Evolutionary conservation across 2,888 invertebrate genomes (phyloP), one percentile per base, ranked within the genome.

Genomic region (Falcaria lacertinaria): DNA sequence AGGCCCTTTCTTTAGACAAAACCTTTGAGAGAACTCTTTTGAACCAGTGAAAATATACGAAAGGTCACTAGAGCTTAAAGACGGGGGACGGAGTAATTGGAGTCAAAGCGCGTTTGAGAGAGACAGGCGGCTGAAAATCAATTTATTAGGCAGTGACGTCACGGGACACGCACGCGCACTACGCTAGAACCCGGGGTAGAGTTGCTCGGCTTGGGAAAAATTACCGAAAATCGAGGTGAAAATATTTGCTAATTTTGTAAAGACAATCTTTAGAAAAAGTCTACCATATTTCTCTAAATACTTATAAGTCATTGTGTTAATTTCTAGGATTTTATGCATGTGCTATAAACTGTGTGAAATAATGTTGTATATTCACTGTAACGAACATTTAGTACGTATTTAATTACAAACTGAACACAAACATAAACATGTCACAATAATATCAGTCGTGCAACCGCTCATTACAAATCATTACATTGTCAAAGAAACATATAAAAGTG

Each of bases 141-240:
- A 90, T 90, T 90, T 89, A 89, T 89, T 87, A 88, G 82, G 71
- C 67, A 58, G 89, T 89, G 89, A 89, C 90, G 90, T 90, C 89
- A 89, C 84, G 62, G 15, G 37, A 42, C 65, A 75, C 89, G 89
- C 90, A 77, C 60, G 89, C 90, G 90, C 74, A 57, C 40, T 69
- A 48, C 56, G 54, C 40, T 48, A 54, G 57, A 57, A 72, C 89
- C 87, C 86, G 84, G 87, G 78, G 64, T 56, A 47, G 83, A 74
- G 83, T 88, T 84, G 81, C 86, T 64, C 60, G 53, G 19, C 32
- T 37, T 19, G 15, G 50, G 45, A 48, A 52, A 65, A 42, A 45
- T 48, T 64, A 43, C 59, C 40, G 42, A 0, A 25, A 35, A 43
- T 49, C 15, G 34, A 50, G 64, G 57, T n/a, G n/a, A n/a, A n/a